Conservation (phyloP, 2,797 vertebrate genomes). For the Ceryle rudis region DNA sequence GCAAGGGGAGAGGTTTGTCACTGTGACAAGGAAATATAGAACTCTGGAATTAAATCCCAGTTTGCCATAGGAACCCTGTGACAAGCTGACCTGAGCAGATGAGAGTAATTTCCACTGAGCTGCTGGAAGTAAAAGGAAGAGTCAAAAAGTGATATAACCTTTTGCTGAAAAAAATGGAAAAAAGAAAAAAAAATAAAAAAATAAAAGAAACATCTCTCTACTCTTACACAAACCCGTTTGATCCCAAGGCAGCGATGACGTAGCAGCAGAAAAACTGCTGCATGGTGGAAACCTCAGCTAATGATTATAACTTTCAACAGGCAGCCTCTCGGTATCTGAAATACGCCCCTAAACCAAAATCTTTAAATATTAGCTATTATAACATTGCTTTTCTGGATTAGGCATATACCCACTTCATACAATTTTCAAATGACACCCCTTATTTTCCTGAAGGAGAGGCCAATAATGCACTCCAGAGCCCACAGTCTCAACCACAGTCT, state of each 20-base stretch:
- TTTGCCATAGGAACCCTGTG: background rate
- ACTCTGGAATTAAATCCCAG: background rate
- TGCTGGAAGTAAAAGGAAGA: background rate
- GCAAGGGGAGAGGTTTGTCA: background rate
- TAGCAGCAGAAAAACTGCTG: slow-evolving; percentile 2
- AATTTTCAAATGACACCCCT: slow-evolving; percentile 22
- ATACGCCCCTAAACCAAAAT: background rate
- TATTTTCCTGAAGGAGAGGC: slow-evolving; percentile 19
- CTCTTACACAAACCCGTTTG: background rate
- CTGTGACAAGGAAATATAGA: background rate
- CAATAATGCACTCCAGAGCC: background rate
- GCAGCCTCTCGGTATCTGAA: slow-evolving; percentile 22
- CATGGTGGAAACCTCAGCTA: slow-evolving; percentile 4
- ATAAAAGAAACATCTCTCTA: no score
- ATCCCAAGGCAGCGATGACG: background rate
- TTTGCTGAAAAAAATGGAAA: background rate
- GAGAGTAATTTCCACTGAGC: background rate
- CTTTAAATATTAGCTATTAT: slow-evolving; percentile 35
- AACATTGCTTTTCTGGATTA: background rate
- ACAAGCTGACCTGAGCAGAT: background rate
- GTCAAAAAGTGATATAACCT: background rate
- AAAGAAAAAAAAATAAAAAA: no score
- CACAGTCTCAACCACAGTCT: slow-evolving; percentile 43
- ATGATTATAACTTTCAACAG: background rate
- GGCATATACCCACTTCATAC: background rate